Evolutionary conservation across 2,797 vertebrate species (phyloP).

Genomic region (Coendou prehensilis): DNA sequence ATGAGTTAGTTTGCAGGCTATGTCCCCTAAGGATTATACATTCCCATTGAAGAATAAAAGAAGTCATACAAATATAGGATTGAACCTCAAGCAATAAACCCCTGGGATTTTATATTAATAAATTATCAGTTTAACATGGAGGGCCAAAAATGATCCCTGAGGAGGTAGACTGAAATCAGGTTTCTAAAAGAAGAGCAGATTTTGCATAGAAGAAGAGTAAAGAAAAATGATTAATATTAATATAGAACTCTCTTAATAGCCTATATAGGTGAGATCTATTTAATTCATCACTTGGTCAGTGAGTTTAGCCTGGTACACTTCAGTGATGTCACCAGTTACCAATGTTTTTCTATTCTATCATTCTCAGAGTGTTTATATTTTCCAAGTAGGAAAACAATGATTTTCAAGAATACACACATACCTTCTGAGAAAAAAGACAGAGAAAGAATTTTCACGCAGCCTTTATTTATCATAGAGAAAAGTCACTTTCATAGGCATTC

Average conservation of each 20-base stretch:
- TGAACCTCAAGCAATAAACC: not conserved
- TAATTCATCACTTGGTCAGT: not conserved
- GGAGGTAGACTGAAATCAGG: not conserved
- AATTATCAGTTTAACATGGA: not conserved
- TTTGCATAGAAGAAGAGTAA: not conserved
- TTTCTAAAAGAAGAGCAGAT: not conserved
- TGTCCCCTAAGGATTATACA: not conserved
- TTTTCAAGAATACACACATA: not conserved
- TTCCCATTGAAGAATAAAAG: not conserved
- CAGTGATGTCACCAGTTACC: not conserved
- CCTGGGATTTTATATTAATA: not conserved
- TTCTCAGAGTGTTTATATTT: not conserved
- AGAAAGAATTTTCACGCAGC: not conserved
- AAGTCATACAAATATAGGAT: slow-evolving; percentile 18
- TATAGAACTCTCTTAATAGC: not conserved
- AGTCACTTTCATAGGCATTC: not conserved
- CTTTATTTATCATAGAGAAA: not conserved
- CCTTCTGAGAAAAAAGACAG: not conserved
- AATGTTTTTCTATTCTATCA: not conserved
- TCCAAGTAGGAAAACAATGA: not conserved
- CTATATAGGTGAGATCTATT: not conserved
- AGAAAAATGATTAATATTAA: not conserved
- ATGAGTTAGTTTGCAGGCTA: not conserved
- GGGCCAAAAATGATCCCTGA: not conserved
- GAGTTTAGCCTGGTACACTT: not conserved